Conservation (phyloP, 2,797 vertebrate species). For the Pangasius djambal region DNA sequence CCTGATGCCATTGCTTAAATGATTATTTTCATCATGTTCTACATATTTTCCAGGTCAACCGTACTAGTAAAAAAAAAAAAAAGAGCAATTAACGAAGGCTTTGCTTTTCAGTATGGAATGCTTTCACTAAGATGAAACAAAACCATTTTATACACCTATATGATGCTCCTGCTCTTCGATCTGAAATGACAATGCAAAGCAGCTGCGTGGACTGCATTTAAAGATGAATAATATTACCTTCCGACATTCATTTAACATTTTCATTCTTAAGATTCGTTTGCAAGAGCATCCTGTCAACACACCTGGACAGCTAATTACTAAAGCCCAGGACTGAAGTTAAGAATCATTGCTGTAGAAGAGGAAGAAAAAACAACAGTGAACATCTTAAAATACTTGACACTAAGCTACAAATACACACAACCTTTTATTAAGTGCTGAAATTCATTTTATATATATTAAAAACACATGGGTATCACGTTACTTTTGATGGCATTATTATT, state of each 20-base stretch:
- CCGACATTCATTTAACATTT: neutral
- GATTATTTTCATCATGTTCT: neutral
- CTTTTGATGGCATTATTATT: constrained; percentile 71
- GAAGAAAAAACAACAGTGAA: neutral
- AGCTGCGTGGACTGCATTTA: neutral
- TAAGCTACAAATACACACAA: constrained; percentile 68
- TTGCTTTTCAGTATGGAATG: neutral
- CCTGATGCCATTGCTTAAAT: neutral
- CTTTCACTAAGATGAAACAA: neutral
- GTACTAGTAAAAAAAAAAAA: neutral
- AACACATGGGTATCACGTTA: constrained; percentile 77
- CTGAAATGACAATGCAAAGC: neutral
- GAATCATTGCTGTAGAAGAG: neutral
- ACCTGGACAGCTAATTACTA: neutral
- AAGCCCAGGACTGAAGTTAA: neutral
- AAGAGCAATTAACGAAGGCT: neutral
- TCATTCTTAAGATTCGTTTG: neutral
- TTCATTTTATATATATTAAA: constrained; percentile 82
- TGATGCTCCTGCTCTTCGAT: neutral
- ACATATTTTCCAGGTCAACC: neutral
- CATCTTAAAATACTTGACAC: constrained; percentile 7
- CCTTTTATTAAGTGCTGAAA: constrained; percentile 80
- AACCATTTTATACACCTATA: neutral
- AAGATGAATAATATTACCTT: neutral
- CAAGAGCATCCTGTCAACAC: neutral